Conservation (phyloP, 2,888 invertebrate species). For the Callyntrura guangdongensis region DNA sequence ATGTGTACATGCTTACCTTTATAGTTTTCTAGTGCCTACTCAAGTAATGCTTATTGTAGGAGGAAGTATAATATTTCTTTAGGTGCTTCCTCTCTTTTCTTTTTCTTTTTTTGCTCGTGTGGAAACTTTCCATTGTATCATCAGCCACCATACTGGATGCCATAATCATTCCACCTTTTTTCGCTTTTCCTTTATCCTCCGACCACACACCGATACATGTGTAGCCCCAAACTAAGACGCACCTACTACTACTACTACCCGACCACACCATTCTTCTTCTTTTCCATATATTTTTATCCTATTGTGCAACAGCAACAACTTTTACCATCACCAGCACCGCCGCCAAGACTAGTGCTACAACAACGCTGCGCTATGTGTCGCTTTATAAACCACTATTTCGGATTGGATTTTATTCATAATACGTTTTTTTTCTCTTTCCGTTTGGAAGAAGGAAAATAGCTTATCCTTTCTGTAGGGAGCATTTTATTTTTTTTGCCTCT, state of each 20-base stretch:
- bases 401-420: conserved; percentile 42
- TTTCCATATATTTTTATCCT: background rate
- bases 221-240: too few species aligned
- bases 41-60: conserved; percentile 14
- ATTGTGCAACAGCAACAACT: background rate
- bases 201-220: conserved; percentile 37
- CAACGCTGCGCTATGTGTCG: background rate
- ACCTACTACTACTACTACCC: background rate
- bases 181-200: conserved; percentile 11
- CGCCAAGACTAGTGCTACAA: background rate
- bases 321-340: background rate
- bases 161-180: conserved; percentile 28
- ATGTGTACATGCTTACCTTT: background rate
- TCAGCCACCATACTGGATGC: conserved; percentile 11
- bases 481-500: conserved; percentile 9
- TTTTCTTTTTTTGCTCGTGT: conserved; percentile 15
- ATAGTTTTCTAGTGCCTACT: background rate
- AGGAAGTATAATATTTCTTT: conserved; percentile 47
- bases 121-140: conserved; percentile 43
- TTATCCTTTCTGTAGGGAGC: conserved; percentile 4
- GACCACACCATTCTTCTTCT: background rate
- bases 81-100: conserved; percentile 63
- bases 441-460: conserved; percentile 40
- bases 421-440: conserved; percentile 26
- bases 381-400: background rate